These are phyloP conservation scores for Lichenostomus cassidix DNA, from an alignment of 2,113 vertebrate genomes.

Conservation along the genomic window DNA sequence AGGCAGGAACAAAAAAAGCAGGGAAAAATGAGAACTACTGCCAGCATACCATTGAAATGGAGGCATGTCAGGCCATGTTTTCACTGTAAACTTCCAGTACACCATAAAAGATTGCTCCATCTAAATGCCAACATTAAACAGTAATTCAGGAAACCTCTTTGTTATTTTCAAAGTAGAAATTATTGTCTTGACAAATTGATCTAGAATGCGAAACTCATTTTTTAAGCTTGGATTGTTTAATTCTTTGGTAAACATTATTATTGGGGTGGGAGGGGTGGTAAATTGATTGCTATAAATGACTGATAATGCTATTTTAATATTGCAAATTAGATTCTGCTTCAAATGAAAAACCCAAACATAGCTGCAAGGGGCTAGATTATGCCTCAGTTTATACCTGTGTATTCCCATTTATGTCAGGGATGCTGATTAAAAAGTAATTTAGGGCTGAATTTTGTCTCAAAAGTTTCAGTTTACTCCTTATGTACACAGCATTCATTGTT, in stretches of 20 bases:
- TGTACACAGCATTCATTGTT: not conserved
- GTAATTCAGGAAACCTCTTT: not conserved
- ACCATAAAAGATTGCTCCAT: not conserved
- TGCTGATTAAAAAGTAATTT: not conserved
- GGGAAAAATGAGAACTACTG: not conserved
- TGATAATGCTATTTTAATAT: not conserved
- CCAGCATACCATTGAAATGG: not conserved
- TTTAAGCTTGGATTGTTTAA: not conserved
- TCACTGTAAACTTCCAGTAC: slow-evolving; percentile 1
- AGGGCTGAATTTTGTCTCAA: not conserved
- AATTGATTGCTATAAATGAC: not conserved
- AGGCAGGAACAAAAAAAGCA: not conserved
- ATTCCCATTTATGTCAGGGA: not conserved
- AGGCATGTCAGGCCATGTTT: slow-evolving; percentile 14
- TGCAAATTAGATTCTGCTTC: not conserved
- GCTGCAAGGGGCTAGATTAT: not conserved
- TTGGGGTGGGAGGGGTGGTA: not conserved
- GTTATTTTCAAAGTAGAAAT: slow-evolving; percentile 4
- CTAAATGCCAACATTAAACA: not conserved
- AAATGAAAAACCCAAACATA: not conserved
- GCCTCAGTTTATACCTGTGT: not conserved
- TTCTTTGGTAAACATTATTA: slow-evolving; percentile 10
- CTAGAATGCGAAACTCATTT: not conserved
- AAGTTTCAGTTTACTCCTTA: not conserved
- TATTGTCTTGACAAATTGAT: slow-evolving; percentile 8